Evolutionary conservation across 2,113 vertebrate genomes (phyloP).

Genomic region (human): DNA sequence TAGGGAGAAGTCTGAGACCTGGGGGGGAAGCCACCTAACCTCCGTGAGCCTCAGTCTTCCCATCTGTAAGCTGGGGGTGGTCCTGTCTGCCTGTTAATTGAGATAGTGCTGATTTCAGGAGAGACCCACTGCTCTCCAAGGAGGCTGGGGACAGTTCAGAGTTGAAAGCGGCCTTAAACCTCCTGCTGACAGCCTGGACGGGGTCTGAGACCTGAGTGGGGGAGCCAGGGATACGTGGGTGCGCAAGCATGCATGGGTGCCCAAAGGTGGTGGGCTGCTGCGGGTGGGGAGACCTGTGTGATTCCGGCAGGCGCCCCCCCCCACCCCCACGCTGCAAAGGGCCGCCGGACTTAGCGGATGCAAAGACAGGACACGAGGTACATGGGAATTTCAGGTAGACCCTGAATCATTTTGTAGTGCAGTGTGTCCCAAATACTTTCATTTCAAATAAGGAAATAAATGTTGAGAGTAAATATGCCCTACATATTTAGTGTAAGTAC

Average conservation of each 20-base stretch:
- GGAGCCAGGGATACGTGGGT: neutral
- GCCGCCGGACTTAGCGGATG: rapidly evolving
- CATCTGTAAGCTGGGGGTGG: neutral
- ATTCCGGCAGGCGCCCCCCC: neutral
- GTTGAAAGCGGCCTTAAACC: neutral
- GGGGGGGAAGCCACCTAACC: neutral
- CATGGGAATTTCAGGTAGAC: neutral
- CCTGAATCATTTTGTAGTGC: rapidly evolving
- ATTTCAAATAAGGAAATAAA: neutral
- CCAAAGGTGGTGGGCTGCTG: neutral
- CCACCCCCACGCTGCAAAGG: neutral
- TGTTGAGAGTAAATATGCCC: rapidly evolving
- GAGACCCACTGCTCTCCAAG: neutral
- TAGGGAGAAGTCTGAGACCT: neutral
- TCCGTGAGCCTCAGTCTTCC: neutral
- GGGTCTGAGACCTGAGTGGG: neutral
- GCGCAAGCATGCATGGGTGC: rapidly evolving
- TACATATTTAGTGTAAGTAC: rapidly evolving
- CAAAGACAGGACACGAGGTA: rapidly evolving
- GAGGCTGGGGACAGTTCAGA: neutral
- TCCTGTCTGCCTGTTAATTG: rapidly evolving
- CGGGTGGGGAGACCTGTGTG: neutral
- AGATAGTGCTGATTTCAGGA: neutral
- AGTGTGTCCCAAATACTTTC: neutral
- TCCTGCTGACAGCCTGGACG: neutral